These are phyloP conservation scores for Neodiprion pinetum DNA, from an alignment of 1,140 invertebrate species.

Conservation along the genomic window DNA sequence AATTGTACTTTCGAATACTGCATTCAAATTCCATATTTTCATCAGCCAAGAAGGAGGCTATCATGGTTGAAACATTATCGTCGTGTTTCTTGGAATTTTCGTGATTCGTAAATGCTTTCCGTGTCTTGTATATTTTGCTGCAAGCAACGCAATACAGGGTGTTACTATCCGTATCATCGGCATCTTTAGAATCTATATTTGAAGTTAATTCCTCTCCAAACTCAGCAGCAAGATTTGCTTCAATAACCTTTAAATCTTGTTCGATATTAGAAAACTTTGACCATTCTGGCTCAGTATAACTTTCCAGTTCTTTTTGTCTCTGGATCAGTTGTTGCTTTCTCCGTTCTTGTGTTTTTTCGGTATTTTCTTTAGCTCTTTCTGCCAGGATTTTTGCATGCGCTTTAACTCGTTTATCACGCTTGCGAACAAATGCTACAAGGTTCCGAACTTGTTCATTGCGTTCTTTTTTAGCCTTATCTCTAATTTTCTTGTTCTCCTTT, in stretches of 20 bases:
- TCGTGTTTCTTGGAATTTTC: conserved; percentile 94
- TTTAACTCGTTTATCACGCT: conserved; percentile 90
- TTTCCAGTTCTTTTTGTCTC: conserved; percentile 58
- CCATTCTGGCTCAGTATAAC: conserved; percentile 66
- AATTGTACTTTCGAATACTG: conserved; percentile 29
- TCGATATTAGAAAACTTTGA: conserved; percentile 73
- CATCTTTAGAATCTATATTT: conserved; percentile 47
- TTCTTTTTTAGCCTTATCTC: conserved; percentile 88
- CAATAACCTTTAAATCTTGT: conserved; percentile 68
- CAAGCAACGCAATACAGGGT: conserved; percentile 88
- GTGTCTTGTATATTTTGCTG: conserved; percentile 91
- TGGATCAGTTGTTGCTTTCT: conserved; percentile 65
- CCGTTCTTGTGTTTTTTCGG: conserved; percentile 67
- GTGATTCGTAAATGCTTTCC: conserved; percentile 91
- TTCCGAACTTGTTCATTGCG: conserved; percentile 92
- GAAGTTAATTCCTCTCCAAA: conserved; percentile 65
- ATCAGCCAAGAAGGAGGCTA: conserved; percentile 71
- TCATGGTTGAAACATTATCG: conserved; percentile 78
- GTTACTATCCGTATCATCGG: conserved; percentile 42
- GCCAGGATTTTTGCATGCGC: conserved; percentile 72
- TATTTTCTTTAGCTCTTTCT: conserved; percentile 73
- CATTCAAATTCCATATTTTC: conserved; percentile 51
- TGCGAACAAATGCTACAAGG: conserved; percentile 89
- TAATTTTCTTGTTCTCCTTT: conserved; percentile 95
- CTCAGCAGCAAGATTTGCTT: conserved; percentile 65